phyloP scores from a whole-genome alignment of 2,797 vertebrate species.

The Rhynchonycteris naso region DNA sequence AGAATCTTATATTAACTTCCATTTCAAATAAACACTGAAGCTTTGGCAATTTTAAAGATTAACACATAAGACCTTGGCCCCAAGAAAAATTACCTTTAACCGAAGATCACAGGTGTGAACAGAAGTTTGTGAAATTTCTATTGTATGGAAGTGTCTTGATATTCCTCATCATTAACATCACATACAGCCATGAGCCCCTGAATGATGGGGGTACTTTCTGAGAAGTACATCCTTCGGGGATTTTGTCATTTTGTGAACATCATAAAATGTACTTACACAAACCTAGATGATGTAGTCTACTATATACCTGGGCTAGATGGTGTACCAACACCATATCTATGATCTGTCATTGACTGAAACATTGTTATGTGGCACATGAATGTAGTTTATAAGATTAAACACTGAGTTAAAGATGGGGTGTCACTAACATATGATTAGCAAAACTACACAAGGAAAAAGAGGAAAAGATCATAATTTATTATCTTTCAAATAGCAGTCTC shows the following conservation, averaged over 20 bases:
- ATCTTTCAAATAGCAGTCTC: not conserved
- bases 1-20: not conserved
- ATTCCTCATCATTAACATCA: not conserved
- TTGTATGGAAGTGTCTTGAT: not conserved
- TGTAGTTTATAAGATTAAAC: not conserved
- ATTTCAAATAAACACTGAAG: not conserved
- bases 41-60: constrained; percentile 45
- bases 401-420: not conserved
- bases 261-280: not conserved
- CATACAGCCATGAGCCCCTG: not conserved
- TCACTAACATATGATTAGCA: not conserved
- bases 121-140: constrained; percentile 14
- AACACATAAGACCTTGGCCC: not conserved
- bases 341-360: not conserved
- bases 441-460: not conserved
- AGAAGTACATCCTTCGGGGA: not conserved
- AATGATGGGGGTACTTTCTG: not conserved
- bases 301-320: not conserved
- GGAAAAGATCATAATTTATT: not conserved
- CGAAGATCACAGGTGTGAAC: not conserved
- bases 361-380: not conserved
- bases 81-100: not conserved
- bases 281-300: not conserved
- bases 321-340: not conserved
- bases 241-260: not conserved